A percentile compares a stretch with the other conserved stretches of the same genome.
These are phyloP conservation scores for Sciurus niger DNA, from an alignment of 2,113 vertebrate species.

Conservation along the genomic window DNA sequence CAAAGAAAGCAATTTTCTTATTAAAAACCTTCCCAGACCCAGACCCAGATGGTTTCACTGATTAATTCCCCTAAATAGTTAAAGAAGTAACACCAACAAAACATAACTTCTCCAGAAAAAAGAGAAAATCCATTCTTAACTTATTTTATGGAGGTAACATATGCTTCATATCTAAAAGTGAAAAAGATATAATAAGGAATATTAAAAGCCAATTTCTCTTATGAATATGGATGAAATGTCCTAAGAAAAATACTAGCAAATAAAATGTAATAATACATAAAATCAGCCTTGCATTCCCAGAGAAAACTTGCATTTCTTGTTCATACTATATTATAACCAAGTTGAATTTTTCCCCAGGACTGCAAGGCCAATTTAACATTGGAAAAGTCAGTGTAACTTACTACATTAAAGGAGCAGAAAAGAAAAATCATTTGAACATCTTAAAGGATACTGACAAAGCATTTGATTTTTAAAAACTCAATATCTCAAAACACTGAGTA, in stretches of 20 bases:
- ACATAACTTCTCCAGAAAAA: constrained; percentile 57
- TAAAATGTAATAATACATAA: constrained; percentile 26
- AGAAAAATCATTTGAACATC: constrained; percentile 54
- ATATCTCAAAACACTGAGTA: constrained; percentile 7
- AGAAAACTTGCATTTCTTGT: not conserved
- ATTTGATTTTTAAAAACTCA: constrained; percentile 37
- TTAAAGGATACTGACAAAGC: constrained; percentile 44
- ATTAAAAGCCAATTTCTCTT: constrained; percentile 28
- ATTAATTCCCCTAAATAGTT: constrained; percentile 64
- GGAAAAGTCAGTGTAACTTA: constrained; percentile 59
- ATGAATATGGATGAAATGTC: constrained; percentile 69
- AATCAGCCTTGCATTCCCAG: not conserved
- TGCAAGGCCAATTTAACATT: constrained; percentile 38
- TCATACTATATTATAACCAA: constrained; percentile 8
- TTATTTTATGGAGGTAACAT: constrained; percentile 51
- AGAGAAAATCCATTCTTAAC: constrained; percentile 32
- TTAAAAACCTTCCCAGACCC: constrained; percentile 67
- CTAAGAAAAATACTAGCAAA: constrained; percentile 69
- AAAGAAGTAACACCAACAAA: constrained; percentile 69
- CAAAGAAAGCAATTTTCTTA: constrained; percentile 38
- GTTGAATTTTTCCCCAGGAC: not conserved
- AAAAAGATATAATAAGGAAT: constrained; percentile 65
- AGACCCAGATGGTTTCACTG: constrained; percentile 41
- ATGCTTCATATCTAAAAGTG: constrained; percentile 54
- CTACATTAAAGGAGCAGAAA: constrained; percentile 38